Evolutionary conservation across 1,140 invertebrate genomes (phyloP).

Genomic region (Dufourea novaeangliae): DNA sequence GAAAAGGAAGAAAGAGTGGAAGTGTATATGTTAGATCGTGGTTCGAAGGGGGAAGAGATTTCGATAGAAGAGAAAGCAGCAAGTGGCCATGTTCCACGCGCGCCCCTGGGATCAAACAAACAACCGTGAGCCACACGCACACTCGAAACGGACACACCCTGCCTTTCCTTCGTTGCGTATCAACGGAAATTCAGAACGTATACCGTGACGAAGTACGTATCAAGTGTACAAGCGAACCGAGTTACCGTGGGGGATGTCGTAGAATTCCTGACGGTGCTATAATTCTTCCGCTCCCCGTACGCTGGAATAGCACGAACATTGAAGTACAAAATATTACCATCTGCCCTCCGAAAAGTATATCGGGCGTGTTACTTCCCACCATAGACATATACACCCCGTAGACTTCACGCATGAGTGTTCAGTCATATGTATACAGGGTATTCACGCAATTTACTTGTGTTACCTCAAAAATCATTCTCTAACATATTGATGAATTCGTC

Average conservation of each 20-base stretch:
- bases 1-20: neutral
- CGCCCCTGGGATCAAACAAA: constrained; percentile 60
- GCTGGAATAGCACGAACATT: neutral
- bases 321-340: constrained; percentile 1
- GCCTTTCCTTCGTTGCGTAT: constrained; percentile 14
- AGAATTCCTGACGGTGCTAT: constrained; percentile 39
- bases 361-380: neutral
- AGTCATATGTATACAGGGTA: too few species aligned
- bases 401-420: too few species aligned
- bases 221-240: constrained; percentile 28
- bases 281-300: constrained; percentile 22
- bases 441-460: too few species aligned
- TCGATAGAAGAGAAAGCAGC: constrained; percentile 34
- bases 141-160: constrained; percentile 64
- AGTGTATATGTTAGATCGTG: neutral
- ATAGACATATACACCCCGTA: too few species aligned
- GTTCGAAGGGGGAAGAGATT: constrained; percentile 19
- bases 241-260: neutral
- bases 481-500: too few species aligned
- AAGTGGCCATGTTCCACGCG: constrained; percentile 48
- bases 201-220: constrained; percentile 1
- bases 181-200: constrained; percentile 44
- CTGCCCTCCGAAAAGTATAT: neutral
- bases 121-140: constrained; percentile 49
- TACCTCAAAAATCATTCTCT: too few species aligned